Evolutionary conservation across 2,888 invertebrate genomes (phyloP).

Genomic region (Eupithecia inturbata): DNA sequence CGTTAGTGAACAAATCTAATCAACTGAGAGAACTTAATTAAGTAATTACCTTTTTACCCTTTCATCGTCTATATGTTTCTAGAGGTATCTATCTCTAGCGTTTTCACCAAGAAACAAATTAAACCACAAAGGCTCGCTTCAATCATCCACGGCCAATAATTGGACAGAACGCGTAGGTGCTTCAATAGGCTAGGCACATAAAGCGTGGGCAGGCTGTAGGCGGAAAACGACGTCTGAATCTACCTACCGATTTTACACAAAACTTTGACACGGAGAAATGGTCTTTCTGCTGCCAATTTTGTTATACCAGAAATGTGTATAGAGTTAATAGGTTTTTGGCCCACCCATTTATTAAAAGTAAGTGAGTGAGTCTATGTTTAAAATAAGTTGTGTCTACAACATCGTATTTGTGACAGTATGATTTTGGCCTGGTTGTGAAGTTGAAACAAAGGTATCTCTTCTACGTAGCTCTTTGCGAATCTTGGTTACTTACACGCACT

Average conservation of each 20-base stretch:
- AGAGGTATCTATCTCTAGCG: too few relatives aligned
- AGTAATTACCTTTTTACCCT: not conserved
- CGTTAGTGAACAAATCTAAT: not conserved
- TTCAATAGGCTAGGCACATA: not conserved
- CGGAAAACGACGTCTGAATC: not conserved
- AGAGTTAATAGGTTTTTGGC: not conserved
- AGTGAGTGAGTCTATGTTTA: not conserved
- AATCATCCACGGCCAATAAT: not conserved
- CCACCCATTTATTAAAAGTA: not conserved
- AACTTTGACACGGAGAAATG: conserved; percentile 10
- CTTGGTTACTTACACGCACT: not conserved
- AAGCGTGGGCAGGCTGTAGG: not conserved
- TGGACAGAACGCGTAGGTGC: not conserved
- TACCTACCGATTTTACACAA: conserved; percentile 6
- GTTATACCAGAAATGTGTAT: not conserved
- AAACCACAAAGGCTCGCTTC: not conserved
- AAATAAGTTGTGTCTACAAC: not conserved
- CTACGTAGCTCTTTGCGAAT: not conserved
- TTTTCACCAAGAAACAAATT: not conserved
- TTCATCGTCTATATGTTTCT: too few relatives aligned
- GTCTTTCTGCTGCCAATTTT: not conserved
- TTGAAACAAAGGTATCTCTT: not conserved
- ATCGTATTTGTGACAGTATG: too few relatives aligned
- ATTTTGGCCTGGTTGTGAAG: not conserved
- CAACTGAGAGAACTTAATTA: not conserved